phyloP scores from a whole-genome alignment of 2,797 vertebrate genomes.

The Synanceia verrucosa region DNA sequence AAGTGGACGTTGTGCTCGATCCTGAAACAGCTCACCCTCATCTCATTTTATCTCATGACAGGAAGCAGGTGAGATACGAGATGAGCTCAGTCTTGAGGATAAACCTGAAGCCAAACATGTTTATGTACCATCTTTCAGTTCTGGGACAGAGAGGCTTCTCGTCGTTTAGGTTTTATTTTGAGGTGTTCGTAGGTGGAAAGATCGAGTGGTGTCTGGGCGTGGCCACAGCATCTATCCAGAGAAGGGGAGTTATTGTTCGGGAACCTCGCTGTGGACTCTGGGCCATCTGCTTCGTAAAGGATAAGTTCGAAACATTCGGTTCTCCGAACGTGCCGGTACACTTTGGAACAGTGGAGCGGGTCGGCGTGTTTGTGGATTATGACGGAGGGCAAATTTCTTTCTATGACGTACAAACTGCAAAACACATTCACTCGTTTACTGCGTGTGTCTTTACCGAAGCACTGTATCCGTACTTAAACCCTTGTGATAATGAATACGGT shows the following conservation, averaged over 20 bases:
- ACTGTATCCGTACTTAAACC: constrained; percentile 67
- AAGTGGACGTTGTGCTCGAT: constrained; percentile 46
- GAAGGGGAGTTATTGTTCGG: background rate
- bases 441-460: constrained; percentile 45
- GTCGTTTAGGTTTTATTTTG: constrained; percentile 55
- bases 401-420: constrained; percentile 30
- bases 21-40: constrained; percentile 40
- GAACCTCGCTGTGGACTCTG: constrained; percentile 39
- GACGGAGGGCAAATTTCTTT: constrained; percentile 42
- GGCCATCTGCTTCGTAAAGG: constrained; percentile 52
- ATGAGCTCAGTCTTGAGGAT: background rate
- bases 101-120: constrained; percentile 8
- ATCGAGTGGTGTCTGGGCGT: constrained; percentile 64
- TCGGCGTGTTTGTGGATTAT: constrained; percentile 67
- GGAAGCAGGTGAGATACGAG: constrained; percentile 49
- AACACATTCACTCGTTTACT: constrained; percentile 43
- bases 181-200: constrained; percentile 62
- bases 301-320: constrained; percentile 49
- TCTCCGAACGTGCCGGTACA: constrained; percentile 14
- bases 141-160: constrained; percentile 45
- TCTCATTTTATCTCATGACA: constrained; percentile 41
- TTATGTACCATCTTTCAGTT: constrained; percentile 41
- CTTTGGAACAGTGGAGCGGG: constrained; percentile 38
- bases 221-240: constrained; percentile 40
- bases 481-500: constrained; percentile 64